Evolutionary conservation across 2,888 invertebrate genomes (phyloP), one percentile per base, ranked within the genome.

Genomic region (Aphidoletes aphidimyza): DNA sequence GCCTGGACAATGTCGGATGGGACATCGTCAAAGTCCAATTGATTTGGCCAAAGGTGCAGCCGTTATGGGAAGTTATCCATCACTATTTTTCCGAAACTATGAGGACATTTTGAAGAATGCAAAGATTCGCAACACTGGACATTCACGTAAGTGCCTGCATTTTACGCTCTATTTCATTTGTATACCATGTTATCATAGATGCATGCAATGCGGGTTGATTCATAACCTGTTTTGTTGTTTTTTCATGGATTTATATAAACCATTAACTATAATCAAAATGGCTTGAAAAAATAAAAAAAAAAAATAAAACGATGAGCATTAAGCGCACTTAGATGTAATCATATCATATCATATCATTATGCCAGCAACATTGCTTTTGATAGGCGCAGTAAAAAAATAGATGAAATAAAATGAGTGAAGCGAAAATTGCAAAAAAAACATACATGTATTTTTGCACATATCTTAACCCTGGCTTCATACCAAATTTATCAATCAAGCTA

Each of bases 1-100:
- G 95, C 92, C 92, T 5, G 93, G 93, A 17, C 87, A 91, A n/a
- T 95, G 95, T 87, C 89, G 88, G 34, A 89, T 87, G 0, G 96
- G 96, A 0, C 88, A 88, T 49, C 89, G 90, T 54, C 96, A 96
- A 89, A 96, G 96, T 0, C 96, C 96, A 0, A 95, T 96, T 86
- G 92, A 95, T 89, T 92, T 96, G 84, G 90, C 91, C 86, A 90
- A 91, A 9, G 90, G 91, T 9, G 89, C 91, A 1, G 91, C 93
- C 0, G 87, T 92, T 14, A 89, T 91, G 81, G 92, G 89, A 6
- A 86, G 87, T 47, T 90, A 87, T 85, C 87, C 87, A n/a, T 85
- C 87, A 0, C 86, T 90, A 8, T 85, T 87, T 17, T 89, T 89
- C 39, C 86, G 88, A 8, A 88, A 88, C 85, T 89, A 89, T 85